Evolutionary conservation across 23 tunicate species (phyloP), one percentile per base, ranked within the genome.

Genomic region (Styela clava): DNA sequence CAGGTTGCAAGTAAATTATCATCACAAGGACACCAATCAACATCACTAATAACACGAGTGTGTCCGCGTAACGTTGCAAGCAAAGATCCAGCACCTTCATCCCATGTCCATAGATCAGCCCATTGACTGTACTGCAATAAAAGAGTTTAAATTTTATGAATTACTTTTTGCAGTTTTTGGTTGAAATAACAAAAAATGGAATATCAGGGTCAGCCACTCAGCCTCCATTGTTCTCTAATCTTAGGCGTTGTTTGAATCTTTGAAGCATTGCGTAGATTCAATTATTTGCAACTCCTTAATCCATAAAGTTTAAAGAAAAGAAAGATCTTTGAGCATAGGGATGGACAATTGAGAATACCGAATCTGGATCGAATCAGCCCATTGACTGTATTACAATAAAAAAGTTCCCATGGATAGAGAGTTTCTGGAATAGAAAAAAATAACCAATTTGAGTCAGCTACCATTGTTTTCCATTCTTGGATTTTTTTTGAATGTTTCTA

Each of bases 41-140:
- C 88, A 70, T 93, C 98, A 70, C 98, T 88, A 0, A 93, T 85
- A 24, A 80, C 88, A n/a, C 98, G 67, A 0, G 93, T 87, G 82
- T 93, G 98, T 21, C 89, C 98, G 19, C 34, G 21, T 19, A 93
- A 70, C 51, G 86, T 81, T 20, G 89, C 86, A 2, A 88, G 31
- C 31, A 44, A 27, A 21, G 73, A 79, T 19, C 74, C 81, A 73
- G 65, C 74, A 24, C 67, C 77, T 63, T 81, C 79, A 61, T 69
- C 72, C 62, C 56, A 93, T 71, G 76, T 73, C 94, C 94, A 93
- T 3, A 93, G 37, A 79, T 87, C 93, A 22, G 89, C 69, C 77
- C 78, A 74, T 88, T 93, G 93, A 64, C 94, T 93, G 85, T 93
- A 93, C 97, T 91, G 77, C 9, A 33, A n/a, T n/a, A n/a, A n/a